Conservation (phyloP, 2,888 invertebrate species). For the Hoplodrina blanda region DNA sequence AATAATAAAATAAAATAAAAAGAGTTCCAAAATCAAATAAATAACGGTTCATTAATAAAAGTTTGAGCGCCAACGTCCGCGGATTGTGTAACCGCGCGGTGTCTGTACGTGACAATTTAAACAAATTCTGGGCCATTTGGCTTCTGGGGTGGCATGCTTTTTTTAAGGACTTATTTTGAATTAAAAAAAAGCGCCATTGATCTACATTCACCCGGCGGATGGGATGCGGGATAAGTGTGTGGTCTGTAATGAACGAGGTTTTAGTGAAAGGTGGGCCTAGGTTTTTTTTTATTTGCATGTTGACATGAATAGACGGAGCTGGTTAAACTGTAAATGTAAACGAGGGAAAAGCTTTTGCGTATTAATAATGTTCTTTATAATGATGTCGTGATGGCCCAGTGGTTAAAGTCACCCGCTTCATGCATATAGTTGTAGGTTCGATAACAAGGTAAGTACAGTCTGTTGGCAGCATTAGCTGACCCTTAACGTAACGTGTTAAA, state of each 20-base stretch:
- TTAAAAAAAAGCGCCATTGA: conserved; percentile 84
- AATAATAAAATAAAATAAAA: not conserved
- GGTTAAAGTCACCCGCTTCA: too few species aligned
- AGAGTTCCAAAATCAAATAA: conserved; percentile 18
- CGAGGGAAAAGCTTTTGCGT: not conserved
- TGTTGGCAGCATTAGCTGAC: too few species aligned
- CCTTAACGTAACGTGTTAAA: too few species aligned
- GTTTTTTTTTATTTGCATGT: conserved; percentile 63
- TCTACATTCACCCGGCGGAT: conserved; percentile 78
- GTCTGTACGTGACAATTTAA: conserved; percentile 91
- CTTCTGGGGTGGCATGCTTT: conserved; percentile 88
- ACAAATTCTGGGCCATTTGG: conserved; percentile 91
- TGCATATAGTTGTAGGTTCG: too few species aligned
- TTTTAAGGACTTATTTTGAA: conserved; percentile 88
- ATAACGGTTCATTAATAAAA: conserved; percentile 60
- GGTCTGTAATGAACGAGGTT: conserved; percentile 74
- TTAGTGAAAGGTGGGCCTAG: conserved; percentile 61
- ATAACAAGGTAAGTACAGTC: too few species aligned
- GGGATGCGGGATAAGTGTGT: conserved; percentile 87
- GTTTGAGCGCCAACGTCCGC: conserved; percentile 75
- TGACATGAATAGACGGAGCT: conserved; percentile 41
- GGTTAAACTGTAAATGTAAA: conserved; percentile 18
- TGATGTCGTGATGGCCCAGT: too few species aligned
- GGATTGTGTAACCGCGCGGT: conserved; percentile 88
- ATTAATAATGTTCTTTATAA: not conserved